Base-by-base conservation (phyloP, 2,888 invertebrate genomes). In the Catotricha subobsoleta region DNA sequence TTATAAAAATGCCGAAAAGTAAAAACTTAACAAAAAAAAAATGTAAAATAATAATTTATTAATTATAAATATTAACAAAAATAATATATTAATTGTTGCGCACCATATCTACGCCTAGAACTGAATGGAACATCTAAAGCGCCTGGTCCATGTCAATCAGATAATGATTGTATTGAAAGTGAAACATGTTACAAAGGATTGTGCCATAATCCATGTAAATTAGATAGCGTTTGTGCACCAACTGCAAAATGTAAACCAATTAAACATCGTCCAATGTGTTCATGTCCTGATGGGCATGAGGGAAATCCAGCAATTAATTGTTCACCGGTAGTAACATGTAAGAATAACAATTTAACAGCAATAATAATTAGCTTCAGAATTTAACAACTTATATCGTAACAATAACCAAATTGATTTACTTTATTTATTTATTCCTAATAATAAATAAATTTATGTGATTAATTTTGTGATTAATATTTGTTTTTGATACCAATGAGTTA, bases 111-210 rank as follows among this genome's bases (percentile, higher is more conserved):
- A n/a, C 30, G 51, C 55, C 52, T 72, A 79, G 79, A 76, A 69
- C 69, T 76, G 58, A 72, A 74, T 54, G 76, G 74, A 60, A 70
- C 69, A 59, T 68, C 72, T 54, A 78, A 76, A 64, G 71, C 70
- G 59, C 78, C 75, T 53, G 80, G 76, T 64, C 78, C 80, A 56
- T 86, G 84, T 68, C 74, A 77, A 65, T 77, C 78, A 59, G 80
- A 84, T 65, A 76, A 74, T 58, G 80, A 86, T 66, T 86, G 86
- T 67, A 77, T 80, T 65, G 76, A 78, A 57, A 76, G 71, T 50
- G 80, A 82, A 67, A 79, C 81, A 56, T 86, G 86, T 66, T 79
- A 80, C 65, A 78, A 78, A 72, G 79, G 77, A 54, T 65, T n/a
- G n/a, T 31, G 31, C 16, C 7, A 16, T 6, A 16, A 31, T 16